phyloP scores from a whole-genome alignment of 2,113 vertebrate genomes.

The Pipra filicauda region DNA sequence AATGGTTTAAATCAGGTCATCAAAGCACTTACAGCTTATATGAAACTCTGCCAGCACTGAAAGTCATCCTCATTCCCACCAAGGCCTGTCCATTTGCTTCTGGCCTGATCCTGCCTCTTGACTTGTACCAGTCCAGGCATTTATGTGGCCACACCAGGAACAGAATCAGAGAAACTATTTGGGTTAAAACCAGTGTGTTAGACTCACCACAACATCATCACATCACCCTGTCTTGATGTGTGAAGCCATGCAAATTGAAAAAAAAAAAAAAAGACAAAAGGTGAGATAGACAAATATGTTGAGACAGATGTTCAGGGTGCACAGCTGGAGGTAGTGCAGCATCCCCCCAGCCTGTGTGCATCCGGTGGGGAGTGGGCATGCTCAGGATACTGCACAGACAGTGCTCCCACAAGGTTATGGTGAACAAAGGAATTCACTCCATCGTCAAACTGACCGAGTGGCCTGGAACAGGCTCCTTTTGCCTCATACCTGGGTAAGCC shows the following conservation, averaged over 20 bases:
- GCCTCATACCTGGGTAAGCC: not conserved
- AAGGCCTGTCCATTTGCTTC: not conserved
- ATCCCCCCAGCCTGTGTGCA: not conserved
- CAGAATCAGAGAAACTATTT: not conserved
- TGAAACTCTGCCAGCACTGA: not conserved
- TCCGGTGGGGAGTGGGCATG: not conserved
- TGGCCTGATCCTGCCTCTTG: not conserved
- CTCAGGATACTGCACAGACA: not conserved
- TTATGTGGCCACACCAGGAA: not conserved
- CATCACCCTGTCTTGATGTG: not conserved
- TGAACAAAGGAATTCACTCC: not conserved
- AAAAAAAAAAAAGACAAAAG: not conserved
- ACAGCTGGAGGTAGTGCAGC: not conserved
- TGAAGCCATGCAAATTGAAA: not conserved
- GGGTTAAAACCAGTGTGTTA: not conserved
- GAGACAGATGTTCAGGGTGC: not conserved
- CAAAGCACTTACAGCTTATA: not conserved
- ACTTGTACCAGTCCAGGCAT: not conserved
- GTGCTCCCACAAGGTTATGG: not conserved
- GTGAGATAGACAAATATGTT: not conserved
- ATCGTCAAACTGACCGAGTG: accelerated
- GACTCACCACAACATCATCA: not conserved
- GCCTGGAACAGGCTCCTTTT: not conserved
- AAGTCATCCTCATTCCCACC: not conserved
- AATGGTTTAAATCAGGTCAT: not conserved